Conservation (phyloP, 1,140 invertebrate species). For the Kradibia gibbosae region DNA sequence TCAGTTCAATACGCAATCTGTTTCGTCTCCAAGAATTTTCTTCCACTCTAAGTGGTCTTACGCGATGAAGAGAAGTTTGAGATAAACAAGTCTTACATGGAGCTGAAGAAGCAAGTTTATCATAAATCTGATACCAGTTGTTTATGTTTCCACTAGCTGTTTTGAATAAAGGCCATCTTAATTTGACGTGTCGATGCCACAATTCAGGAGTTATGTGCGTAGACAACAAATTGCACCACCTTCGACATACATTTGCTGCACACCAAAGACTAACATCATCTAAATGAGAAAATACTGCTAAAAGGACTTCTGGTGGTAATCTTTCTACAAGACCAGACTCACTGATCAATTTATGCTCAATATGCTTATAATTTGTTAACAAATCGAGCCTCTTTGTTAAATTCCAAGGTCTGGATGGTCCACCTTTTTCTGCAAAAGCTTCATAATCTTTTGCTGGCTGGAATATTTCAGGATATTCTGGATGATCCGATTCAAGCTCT, state of each 20-base stretch:
- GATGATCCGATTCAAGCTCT: conserved; percentile 48
- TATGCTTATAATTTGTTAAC: conserved; percentile 68
- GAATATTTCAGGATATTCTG: conserved; percentile 8
- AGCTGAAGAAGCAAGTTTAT: conserved; percentile 66
- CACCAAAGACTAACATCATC: conserved; percentile 93
- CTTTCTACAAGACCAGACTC: conserved; percentile 73
- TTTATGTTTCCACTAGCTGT: conserved; percentile 77
- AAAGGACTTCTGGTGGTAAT: conserved; percentile 84
- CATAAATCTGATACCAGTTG: conserved; percentile 86
- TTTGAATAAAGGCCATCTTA: conserved; percentile 88
- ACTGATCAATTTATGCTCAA: conserved; percentile 66
- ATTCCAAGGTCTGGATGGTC: conserved; percentile 61
- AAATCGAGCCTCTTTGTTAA: conserved; percentile 70
- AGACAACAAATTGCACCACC: conserved; percentile 86
- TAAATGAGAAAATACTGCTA: conserved; percentile 90
- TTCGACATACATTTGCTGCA: conserved; percentile 86
- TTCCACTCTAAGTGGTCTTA: conserved; percentile 75
- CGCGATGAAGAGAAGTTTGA: conserved; percentile 80
- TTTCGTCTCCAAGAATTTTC: conserved; percentile 84
- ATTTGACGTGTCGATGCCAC: conserved; percentile 83
- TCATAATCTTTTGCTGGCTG: conserved; percentile 50
- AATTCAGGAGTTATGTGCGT: conserved; percentile 82
- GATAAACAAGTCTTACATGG: conserved; percentile 88
- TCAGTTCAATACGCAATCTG: conserved; percentile 82
- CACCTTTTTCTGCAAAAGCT: conserved; percentile 53